Conservation (phyloP, 2,888 invertebrate species). For the Pandemis cinnamomeana region DNA sequence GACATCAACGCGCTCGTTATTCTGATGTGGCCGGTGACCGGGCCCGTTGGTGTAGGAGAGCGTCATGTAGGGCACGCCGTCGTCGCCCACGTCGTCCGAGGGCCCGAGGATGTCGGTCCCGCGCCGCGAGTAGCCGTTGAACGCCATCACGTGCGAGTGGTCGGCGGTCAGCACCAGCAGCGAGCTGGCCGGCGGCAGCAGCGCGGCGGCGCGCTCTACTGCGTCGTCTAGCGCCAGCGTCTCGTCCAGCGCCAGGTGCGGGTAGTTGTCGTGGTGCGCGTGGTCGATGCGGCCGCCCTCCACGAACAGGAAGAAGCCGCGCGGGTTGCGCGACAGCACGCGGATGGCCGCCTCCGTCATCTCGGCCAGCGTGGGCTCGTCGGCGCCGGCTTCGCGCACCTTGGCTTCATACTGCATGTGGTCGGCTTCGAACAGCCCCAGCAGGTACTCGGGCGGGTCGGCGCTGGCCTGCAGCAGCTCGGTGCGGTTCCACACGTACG, state of each 20-base stretch:
- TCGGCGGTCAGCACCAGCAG: constrained; percentile 89
- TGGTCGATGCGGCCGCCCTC: constrained; percentile 84
- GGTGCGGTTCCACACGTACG: constrained; percentile 79
- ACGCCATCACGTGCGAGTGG: constrained; percentile 87
- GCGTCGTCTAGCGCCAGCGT: constrained; percentile 84
- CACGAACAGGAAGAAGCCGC: constrained; percentile 87
- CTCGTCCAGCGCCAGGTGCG: constrained; percentile 85
- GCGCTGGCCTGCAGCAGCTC: constrained; percentile 73
- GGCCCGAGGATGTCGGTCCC: constrained; percentile 53
- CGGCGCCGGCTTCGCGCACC: constrained; percentile 46
- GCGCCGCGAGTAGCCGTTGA: constrained; percentile 86
- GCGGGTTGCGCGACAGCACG: constrained; percentile 78
- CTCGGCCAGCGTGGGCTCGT: constrained; percentile 85
- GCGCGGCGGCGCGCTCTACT: constrained; percentile 51
- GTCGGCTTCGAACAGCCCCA: constrained; percentile 72
- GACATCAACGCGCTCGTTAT: constrained; percentile 63
- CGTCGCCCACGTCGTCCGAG: constrained; percentile 46
- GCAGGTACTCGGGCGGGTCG: constrained; percentile 69
- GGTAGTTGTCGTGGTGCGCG: constrained; percentile 82
- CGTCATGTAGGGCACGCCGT: constrained; percentile 74
- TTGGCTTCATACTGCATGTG: constrained; percentile 80
- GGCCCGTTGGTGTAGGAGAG: constrained; percentile 65
- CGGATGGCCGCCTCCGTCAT: constrained; percentile 86
- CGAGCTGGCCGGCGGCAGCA: constrained; percentile 13
- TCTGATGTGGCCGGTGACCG: constrained; percentile 51